phyloP scores from a whole-genome alignment of 2,888 invertebrate species.

The Agrenia bidenticulata region DNA sequence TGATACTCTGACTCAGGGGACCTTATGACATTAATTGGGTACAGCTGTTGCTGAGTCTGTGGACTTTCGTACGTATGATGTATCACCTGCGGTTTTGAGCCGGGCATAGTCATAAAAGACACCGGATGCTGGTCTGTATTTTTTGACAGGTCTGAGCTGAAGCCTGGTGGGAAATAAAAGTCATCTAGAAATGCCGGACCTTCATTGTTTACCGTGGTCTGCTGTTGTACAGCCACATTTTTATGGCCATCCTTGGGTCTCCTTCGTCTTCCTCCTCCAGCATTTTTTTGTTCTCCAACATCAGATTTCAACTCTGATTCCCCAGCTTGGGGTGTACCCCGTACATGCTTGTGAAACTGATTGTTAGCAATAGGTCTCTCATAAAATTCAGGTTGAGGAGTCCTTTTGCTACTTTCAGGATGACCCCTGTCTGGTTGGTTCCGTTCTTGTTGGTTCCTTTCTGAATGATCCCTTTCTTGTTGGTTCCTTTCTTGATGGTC shows the following conservation, averaged over 20 bases:
- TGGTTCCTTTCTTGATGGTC: background rate
- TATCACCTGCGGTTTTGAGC: constrained; percentile 47
- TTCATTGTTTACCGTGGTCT: background rate
- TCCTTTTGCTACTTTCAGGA: background rate
- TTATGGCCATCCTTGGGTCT: background rate
- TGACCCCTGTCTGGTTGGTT: background rate
- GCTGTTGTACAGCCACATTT: background rate
- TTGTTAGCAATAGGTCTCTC: background rate
- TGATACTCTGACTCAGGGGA: constrained; percentile 27
- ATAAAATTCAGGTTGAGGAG: constrained; percentile 4
- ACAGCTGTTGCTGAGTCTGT: constrained; percentile 24
- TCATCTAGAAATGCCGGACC: constrained; percentile 29
- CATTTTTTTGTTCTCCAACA: background rate
- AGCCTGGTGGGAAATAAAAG: constrained; percentile 48
- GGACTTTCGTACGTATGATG: constrained; percentile 34
- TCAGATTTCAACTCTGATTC: background rate
- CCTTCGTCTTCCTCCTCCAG: constrained; percentile 5
- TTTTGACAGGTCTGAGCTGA: constrained; percentile 39
- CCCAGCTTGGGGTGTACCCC: background rate
- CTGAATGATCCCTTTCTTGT: background rate
- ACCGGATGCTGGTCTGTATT: constrained; percentile 43
- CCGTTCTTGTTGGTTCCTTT: background rate
- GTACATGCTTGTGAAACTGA: background rate
- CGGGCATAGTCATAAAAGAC: constrained; percentile 51
- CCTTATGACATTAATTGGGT: constrained; percentile 40